These are phyloP conservation scores for Selene dorsalis DNA, from an alignment of 2,797 vertebrate species.

Conservation along the genomic window DNA sequence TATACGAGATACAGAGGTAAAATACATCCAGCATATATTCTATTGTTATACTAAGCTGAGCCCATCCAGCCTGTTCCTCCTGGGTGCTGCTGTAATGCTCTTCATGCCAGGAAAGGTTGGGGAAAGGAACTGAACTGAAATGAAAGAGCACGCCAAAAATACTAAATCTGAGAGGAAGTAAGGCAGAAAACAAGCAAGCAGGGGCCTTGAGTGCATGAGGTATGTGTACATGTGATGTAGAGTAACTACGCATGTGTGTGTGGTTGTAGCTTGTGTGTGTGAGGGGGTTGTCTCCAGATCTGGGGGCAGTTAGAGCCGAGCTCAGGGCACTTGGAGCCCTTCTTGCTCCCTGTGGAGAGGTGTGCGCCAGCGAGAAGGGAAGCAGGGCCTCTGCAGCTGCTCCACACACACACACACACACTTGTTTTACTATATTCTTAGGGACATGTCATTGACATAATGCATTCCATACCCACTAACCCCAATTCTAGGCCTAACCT, in stretches of 20 bases:
- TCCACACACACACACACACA: constrained; percentile 23
- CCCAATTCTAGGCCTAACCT: neutral
- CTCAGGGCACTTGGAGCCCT: constrained; percentile 58
- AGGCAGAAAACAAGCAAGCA: constrained; percentile 17
- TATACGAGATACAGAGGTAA: neutral
- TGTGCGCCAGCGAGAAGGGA: constrained; percentile 62
- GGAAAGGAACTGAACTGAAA: constrained; percentile 3
- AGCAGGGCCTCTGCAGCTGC: constrained; percentile 76
- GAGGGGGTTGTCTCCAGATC: constrained; percentile 35
- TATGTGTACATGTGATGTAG: constrained; percentile 15
- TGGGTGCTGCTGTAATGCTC: neutral
- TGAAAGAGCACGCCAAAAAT: neutral
- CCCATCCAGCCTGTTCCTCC: neutral
- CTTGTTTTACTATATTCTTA: neutral
- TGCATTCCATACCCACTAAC: neutral
- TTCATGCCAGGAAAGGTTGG: neutral
- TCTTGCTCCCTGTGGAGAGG: constrained; percentile 65
- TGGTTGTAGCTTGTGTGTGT: neutral
- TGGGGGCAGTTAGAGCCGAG: constrained; percentile 40
- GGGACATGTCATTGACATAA: neutral
- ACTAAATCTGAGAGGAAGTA: neutral
- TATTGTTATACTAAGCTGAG: neutral
- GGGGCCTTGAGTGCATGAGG: neutral
- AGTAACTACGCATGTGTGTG: constrained; percentile 1
- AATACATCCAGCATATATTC: neutral